Evolutionary conservation across 2,888 invertebrate genomes (phyloP).

Genomic region (Allolobophora icterica): DNA sequence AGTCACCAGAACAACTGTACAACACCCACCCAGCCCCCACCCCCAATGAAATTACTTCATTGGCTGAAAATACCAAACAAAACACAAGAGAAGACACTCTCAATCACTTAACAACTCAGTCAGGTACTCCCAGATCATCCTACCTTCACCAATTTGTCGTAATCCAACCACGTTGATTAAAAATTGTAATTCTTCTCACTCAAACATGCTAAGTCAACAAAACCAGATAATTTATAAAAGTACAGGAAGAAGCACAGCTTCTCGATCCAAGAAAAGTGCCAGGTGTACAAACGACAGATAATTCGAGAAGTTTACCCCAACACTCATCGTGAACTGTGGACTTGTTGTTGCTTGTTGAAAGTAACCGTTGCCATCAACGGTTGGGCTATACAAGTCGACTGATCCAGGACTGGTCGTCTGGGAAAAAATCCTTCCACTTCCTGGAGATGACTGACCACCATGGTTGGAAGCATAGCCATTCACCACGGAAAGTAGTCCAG

Average conservation of each 20-base stretch:
- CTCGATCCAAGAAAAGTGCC: too few species aligned
- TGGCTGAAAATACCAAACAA: too few species aligned
- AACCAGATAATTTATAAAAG: neutral
- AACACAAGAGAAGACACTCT: too few species aligned
- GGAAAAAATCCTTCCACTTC: slow-evolving; percentile 73
- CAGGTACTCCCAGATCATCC: neutral
- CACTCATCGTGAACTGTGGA: slow-evolving; percentile 19
- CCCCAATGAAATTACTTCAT: too few species aligned
- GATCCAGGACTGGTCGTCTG: slow-evolving; percentile 87
- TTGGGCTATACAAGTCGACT: slow-evolving; percentile 83
- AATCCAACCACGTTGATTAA: neutral
- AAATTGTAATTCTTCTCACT: neutral
- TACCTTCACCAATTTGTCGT: neutral
- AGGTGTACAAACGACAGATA: neutral
- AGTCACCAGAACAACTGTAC: too few species aligned
- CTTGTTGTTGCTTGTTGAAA: slow-evolving; percentile 12
- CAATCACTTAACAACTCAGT: too few species aligned
- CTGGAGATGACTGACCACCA: slow-evolving; percentile 67
- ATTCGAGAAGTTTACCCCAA: neutral
- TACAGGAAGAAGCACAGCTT: neutral
- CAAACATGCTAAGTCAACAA: neutral
- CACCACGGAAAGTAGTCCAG: slow-evolving; percentile 77
- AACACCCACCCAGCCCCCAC: too few species aligned
- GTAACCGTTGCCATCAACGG: neutral
- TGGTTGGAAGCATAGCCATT: slow-evolving; percentile 79